These are phyloP conservation scores for Radopholus similis DNA, from an alignment of 1,140 invertebrate genomes.

Conservation along the genomic window DNA sequence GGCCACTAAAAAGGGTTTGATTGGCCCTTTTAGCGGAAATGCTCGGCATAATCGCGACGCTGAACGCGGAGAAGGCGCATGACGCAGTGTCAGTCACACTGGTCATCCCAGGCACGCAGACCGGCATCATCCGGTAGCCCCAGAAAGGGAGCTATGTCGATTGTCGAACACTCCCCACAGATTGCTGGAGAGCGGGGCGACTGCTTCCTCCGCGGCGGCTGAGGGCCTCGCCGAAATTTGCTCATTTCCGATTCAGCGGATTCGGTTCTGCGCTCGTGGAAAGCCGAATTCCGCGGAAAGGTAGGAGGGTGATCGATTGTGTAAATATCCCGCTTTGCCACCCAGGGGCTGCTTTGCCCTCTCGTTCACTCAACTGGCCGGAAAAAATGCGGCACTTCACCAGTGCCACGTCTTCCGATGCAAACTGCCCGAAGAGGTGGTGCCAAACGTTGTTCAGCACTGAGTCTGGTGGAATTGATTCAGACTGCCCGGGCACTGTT, in stretches of 20 bases:
- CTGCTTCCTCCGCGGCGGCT: too few species aligned
- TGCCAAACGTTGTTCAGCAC: not conserved
- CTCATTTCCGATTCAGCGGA: conserved; percentile 83
- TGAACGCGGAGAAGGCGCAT: conserved; percentile 74
- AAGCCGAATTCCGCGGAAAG: conserved; percentile 74
- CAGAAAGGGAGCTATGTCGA: not conserved
- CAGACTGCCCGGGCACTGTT: conserved; percentile 71
- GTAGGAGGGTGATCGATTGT: not conserved
- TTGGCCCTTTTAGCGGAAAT: conserved; percentile 70
- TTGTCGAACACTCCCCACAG: conserved; percentile 65
- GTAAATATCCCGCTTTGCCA: not conserved
- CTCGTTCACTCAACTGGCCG: conserved; percentile 78
- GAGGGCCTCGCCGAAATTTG: conserved; percentile 77
- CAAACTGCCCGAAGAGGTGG: conserved; percentile 89
- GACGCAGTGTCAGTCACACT: conserved; percentile 74
- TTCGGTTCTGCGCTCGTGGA: conserved; percentile 88
- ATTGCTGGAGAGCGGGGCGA: conserved; percentile 80
- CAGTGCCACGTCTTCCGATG: conserved; percentile 88
- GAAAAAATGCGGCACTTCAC: conserved; percentile 77
- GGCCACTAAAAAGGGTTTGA: not conserved
- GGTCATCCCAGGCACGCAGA: conserved; percentile 81
- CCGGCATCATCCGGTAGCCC: conserved; percentile 66
- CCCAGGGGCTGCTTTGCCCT: conserved; percentile 84
- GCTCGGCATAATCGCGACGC: conserved; percentile 82
- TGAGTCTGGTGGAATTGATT: conserved; percentile 27